phyloP scores from a whole-genome alignment of 2,113 vertebrate species.

The Callaeas wilsoni region DNA sequence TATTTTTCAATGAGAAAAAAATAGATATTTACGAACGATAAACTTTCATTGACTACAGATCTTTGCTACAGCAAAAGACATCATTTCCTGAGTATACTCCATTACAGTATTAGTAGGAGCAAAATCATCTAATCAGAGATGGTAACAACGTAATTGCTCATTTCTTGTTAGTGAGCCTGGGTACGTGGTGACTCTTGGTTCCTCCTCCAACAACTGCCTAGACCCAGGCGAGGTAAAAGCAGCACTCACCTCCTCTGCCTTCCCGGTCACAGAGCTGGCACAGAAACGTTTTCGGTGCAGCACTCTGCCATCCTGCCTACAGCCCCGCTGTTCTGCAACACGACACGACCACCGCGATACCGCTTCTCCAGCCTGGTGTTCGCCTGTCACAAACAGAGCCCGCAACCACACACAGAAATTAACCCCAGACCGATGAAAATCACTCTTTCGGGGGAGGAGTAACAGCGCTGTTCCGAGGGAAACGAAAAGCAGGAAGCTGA shows the following conservation, averaged over 20 bases:
- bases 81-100: conserved; percentile 14
- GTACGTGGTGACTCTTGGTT: neutral
- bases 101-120: neutral
- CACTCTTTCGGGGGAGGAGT: conserved; percentile 60
- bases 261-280: conserved; percentile 50
- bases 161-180: neutral
- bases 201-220: neutral
- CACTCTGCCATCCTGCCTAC: conserved; percentile 49
- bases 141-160: neutral
- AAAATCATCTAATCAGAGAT: neutral
- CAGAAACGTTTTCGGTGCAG: conserved; percentile 19
- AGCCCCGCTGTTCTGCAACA: conserved; percentile 36
- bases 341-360: conserved; percentile 6
- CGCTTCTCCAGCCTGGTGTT: neutral
- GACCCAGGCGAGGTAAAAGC: neutral
- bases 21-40: neutral
- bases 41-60: neutral
- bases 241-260: conserved; percentile 51
- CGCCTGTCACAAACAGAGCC: neutral
- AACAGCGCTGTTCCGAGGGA: conserved; percentile 8
- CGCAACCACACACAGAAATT: neutral
- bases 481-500: conserved; percentile 74
- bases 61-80: neutral
- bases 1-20: neutral
- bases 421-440: conserved; percentile 46